These are phyloP conservation scores for Furcula furcula DNA, from an alignment of 2,888 invertebrate genomes.

Conservation along the genomic window DNA sequence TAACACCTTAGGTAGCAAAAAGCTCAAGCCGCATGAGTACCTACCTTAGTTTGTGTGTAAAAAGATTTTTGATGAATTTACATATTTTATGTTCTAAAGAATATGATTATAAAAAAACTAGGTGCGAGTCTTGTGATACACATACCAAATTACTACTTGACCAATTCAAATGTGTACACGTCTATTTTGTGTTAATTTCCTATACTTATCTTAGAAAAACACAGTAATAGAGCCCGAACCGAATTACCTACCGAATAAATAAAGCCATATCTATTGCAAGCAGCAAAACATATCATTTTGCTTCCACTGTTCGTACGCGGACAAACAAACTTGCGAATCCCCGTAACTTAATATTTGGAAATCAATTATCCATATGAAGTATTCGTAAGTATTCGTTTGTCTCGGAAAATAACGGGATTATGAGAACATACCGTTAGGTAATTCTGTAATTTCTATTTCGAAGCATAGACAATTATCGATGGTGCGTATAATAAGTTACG, in stretches of 20 bases:
- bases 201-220: background rate
- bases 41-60: too few species aligned
- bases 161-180: too few species aligned
- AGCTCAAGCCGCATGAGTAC: too few species aligned
- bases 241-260: constrained; percentile 31
- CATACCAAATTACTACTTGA: too few species aligned
- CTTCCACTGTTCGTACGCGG: constrained; percentile 32
- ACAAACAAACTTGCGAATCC: constrained; percentile 46
- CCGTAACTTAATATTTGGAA: constrained; percentile 73
- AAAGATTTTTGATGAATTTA: too few species aligned
- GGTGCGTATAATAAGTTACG: too few species aligned
- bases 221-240: constrained; percentile 23
- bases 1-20: too few species aligned
- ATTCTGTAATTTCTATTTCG: too few species aligned
- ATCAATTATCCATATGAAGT: constrained; percentile 69
- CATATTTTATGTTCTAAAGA: too few species aligned
- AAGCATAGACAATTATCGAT: too few species aligned
- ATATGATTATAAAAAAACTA: too few species aligned
- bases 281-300: constrained; percentile 51
- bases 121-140: too few species aligned
- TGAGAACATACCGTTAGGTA: constrained; percentile 45
- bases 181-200: background rate
- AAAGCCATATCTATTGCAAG: constrained; percentile 33
- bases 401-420: constrained; percentile 60
- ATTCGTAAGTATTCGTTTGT: constrained; percentile 59